Conservation (phyloP, 2,888 invertebrate genomes). For the Lapara coniferarum region DNA sequence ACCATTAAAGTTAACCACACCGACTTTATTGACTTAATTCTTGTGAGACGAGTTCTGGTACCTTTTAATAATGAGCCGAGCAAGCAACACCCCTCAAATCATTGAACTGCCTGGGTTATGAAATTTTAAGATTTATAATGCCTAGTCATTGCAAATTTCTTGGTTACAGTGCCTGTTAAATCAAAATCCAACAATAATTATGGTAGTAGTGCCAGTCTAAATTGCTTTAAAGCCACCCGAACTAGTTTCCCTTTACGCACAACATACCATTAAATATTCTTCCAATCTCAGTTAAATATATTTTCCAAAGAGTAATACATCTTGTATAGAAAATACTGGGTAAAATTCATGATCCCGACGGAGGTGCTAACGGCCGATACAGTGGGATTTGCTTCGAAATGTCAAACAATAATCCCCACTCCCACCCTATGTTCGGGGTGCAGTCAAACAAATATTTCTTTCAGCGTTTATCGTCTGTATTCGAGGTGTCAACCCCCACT, state of each 20-base stretch:
- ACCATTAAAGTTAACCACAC: conserved; percentile 26
- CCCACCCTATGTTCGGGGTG: neutral
- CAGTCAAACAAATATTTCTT: conserved; percentile 22
- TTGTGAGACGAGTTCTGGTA: conserved; percentile 1
- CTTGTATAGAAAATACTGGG: neutral
- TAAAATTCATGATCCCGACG: neutral
- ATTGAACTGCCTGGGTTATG: too few species aligned
- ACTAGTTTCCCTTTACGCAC: too few species aligned
- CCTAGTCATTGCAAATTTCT: too few species aligned
- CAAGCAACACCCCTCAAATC: too few species aligned
- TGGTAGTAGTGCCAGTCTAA: too few species aligned
- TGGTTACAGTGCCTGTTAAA: too few species aligned
- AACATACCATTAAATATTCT: too few species aligned
- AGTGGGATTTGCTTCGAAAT: conserved; percentile 3
- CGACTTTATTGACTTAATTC: conserved; percentile 10
- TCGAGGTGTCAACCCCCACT: conserved; percentile 11
- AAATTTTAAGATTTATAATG: too few species aligned
- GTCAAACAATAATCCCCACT: conserved; percentile 13
- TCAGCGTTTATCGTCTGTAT: conserved; percentile 11
- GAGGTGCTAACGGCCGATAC: neutral
- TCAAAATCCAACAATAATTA: too few species aligned
- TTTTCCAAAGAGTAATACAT: neutral
- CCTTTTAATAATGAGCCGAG: too few species aligned
- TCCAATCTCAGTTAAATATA: too few species aligned
- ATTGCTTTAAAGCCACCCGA: too few species aligned